phyloP scores from a whole-genome alignment of 2,888 invertebrate genomes.

The Hedya salicella region DNA sequence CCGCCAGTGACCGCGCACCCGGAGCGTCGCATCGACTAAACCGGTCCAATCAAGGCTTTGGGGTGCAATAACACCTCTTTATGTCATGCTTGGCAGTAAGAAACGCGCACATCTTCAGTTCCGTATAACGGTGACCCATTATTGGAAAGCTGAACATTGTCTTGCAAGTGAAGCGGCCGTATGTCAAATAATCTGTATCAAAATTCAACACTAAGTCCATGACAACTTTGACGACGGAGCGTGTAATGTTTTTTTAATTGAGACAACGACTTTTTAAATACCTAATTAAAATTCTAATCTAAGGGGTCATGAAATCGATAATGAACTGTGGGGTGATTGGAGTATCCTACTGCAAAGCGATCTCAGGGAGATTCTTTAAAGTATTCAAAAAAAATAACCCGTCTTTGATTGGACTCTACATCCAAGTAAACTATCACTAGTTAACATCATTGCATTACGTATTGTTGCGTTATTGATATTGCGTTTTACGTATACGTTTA shows the following conservation, averaged over 20 bases:
- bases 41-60: slow-evolving; percentile 9
- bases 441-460: slow-evolving; percentile 11
- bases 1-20: slow-evolving; percentile 68
- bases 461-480: slow-evolving; percentile 16
- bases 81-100: slow-evolving; percentile 6
- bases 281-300: too few species aligned
- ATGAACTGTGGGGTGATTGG: too few species aligned
- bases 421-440: slow-evolving; percentile 6
- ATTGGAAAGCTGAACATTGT: neutral
- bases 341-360: neutral
- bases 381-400: neutral
- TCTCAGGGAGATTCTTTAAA: neutral
- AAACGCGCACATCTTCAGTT: too few species aligned
- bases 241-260: too few species aligned
- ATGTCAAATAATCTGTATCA: neutral
- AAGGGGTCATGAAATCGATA: too few species aligned
- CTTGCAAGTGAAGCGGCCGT: neutral
- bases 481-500: slow-evolving; percentile 29
- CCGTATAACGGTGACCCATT: neutral
- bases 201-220: too few species aligned
- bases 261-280: too few species aligned
- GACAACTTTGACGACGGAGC: too few species aligned
- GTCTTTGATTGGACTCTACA: slow-evolving; percentile 16
- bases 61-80: neutral
- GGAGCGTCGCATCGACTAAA: slow-evolving; percentile 69